These are phyloP conservation scores for Eolophus roseicapilla DNA, from an alignment of 2,113 vertebrate species.

Conservation along the genomic window DNA sequence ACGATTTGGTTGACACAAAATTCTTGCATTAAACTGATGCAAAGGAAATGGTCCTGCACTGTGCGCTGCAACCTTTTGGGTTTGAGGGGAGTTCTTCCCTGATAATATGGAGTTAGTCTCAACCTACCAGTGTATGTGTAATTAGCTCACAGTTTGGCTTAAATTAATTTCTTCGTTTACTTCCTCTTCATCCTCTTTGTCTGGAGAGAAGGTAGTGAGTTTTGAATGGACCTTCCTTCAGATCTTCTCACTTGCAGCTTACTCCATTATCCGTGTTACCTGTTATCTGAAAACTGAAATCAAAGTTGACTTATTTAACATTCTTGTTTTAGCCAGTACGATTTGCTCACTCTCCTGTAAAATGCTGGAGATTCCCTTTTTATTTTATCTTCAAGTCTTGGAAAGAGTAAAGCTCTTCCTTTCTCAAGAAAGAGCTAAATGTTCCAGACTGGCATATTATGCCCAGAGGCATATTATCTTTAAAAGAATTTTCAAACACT, in stretches of 20 bases:
- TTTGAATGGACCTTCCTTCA: background rate
- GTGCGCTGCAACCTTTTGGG: accelerated
- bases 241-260: background rate
- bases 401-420: background rate
- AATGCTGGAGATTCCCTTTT: background rate
- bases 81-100: background rate
- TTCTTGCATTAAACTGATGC: background rate
- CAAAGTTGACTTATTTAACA: background rate
- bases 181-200: background rate
- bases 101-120: background rate
- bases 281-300: background rate
- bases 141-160: background rate
- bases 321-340: background rate
- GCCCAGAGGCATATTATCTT: background rate
- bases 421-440: background rate
- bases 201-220: background rate
- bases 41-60: background rate
- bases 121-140: background rate
- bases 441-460: background rate
- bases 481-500: background rate
- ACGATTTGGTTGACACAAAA: background rate
- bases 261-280: background rate
- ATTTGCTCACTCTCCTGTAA: background rate
- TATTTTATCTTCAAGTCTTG: background rate
- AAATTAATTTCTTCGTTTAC: background rate